Conservation (phyloP, 2,113 vertebrate species). For the Leptobrachium leishanense region DNA sequence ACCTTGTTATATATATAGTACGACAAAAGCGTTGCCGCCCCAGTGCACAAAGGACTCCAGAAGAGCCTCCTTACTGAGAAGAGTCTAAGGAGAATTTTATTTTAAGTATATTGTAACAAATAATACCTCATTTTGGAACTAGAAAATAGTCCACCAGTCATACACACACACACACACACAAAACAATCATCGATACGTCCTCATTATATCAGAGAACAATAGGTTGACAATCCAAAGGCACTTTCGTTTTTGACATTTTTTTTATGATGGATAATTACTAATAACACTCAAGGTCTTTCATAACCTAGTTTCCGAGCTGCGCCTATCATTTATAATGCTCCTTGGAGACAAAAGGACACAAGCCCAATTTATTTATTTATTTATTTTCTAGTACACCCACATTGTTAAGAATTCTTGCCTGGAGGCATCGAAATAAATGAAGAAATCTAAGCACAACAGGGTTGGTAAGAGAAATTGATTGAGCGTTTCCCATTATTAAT, state of each 20-base stretch:
- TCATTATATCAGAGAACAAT: too few species aligned
- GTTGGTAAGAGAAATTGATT: conserved; percentile 24
- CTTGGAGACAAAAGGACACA: conserved; percentile 55
- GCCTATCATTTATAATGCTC: conserved; percentile 57
- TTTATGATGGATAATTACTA: conserved; percentile 54
- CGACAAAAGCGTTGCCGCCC: too few species aligned
- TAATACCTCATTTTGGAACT: too few species aligned
- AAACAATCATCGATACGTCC: too few species aligned
- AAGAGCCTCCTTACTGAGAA: too few species aligned
- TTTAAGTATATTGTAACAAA: too few species aligned
- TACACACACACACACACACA: too few species aligned
- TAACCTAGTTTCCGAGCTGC: conserved; percentile 55
- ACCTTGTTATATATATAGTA: too few species aligned
- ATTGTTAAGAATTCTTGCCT: conserved; percentile 51
- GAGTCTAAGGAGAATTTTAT: too few species aligned
- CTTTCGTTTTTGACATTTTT: conserved; percentile 26
- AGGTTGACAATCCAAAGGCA: conserved; percentile 48
- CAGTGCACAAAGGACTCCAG: too few species aligned
- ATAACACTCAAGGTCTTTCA: conserved; percentile 56
- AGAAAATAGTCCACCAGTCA: too few species aligned
- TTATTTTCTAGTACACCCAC: conserved; percentile 54
- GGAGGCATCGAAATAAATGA: conserved; percentile 41
- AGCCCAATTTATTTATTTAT: conserved; percentile 65
- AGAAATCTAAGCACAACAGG: background rate
- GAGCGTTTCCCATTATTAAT: conserved; percentile 8